phyloP scores from a whole-genome alignment of 2,888 invertebrate genomes.

The Epiblema foenella region DNA sequence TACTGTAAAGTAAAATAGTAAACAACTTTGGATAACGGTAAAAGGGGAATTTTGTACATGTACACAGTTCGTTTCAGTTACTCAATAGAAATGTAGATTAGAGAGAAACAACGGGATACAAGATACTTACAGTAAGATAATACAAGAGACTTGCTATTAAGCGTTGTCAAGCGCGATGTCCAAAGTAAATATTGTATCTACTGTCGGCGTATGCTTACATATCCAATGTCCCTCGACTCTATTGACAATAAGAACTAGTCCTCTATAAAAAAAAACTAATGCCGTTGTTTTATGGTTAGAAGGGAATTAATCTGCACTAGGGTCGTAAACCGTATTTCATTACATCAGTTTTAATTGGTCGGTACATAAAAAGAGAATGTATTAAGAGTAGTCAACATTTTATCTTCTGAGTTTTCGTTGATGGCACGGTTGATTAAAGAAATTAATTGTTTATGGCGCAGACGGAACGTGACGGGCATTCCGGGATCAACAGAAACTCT shows the following conservation, averaged over 20 bases:
- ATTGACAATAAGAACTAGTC: conserved; percentile 22
- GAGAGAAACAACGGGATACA: conserved; percentile 10
- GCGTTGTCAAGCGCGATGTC: conserved; percentile 17
- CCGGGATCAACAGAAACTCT: conserved; percentile 44
- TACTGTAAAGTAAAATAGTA: background rate
- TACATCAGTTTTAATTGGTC: conserved; percentile 42
- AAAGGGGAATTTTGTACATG: background rate
- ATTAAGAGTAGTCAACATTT: conserved; percentile 46
- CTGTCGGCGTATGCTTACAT: conserved; percentile 15
- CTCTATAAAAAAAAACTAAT: background rate
- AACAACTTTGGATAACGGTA: conserved; percentile 24
- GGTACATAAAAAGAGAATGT: conserved; percentile 46
- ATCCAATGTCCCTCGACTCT: conserved; percentile 23
- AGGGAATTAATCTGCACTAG: conserved; percentile 14
- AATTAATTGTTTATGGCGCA: conserved; percentile 69
- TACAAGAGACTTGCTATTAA: conserved; percentile 26
- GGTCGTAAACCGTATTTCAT: conserved; percentile 40
- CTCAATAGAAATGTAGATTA: background rate
- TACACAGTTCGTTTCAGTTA: background rate
- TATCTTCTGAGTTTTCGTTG: conserved; percentile 46
- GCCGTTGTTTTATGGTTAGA: background rate
- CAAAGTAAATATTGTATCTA: conserved; percentile 37
- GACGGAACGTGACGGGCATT: conserved; percentile 61
- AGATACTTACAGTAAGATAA: too few species aligned
- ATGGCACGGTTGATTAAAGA: conserved; percentile 64